Percentiles rank a stretch among this genome's conserved stretches.
phyloP scores from a whole-genome alignment of 2,797 vertebrate genomes.

The Phoxinus dragarum region DNA sequence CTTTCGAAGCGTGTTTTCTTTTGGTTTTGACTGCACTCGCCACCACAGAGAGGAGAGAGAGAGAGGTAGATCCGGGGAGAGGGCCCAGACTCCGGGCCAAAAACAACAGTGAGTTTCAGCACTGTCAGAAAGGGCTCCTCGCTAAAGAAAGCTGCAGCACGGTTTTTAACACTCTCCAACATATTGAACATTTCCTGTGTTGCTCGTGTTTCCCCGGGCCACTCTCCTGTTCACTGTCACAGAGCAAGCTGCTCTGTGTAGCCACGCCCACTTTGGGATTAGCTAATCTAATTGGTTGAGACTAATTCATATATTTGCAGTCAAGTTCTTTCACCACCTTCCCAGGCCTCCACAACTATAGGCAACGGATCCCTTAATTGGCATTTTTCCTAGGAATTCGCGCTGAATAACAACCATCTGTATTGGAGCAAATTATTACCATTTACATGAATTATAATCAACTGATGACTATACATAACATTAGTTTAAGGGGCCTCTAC shows the following conservation, averaged over 20 bases:
- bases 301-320: slow-evolving; percentile 44
- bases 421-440: slow-evolving; percentile 35
- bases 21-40: slow-evolving; percentile 66
- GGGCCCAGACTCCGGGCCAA: slow-evolving; percentile 69
- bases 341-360: slow-evolving; percentile 46
- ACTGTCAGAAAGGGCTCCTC: slow-evolving; percentile 62
- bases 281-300: slow-evolving; percentile 66
- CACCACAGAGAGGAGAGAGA: slow-evolving; percentile 62
- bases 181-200: slow-evolving; percentile 81
- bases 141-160: slow-evolving; percentile 59
- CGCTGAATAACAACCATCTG: slow-evolving; percentile 62
- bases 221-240: slow-evolving; percentile 53
- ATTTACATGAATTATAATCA: neutral
- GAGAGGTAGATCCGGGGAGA: slow-evolving; percentile 67
- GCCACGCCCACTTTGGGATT: slow-evolving; percentile 12
- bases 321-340: neutral
- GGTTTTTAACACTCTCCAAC: slow-evolving; percentile 69
- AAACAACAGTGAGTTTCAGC: slow-evolving; percentile 70
- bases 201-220: slow-evolving; percentile 70
- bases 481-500: neutral
- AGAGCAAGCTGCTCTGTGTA: slow-evolving; percentile 26
- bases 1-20: slow-evolving; percentile 59
- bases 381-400: slow-evolving; percentile 69
- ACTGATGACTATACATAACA: neutral
- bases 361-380: slow-evolving; percentile 58